phyloP scores from a whole-genome alignment of 2,113 vertebrate genomes.

The Trematocara macrostoma region DNA sequence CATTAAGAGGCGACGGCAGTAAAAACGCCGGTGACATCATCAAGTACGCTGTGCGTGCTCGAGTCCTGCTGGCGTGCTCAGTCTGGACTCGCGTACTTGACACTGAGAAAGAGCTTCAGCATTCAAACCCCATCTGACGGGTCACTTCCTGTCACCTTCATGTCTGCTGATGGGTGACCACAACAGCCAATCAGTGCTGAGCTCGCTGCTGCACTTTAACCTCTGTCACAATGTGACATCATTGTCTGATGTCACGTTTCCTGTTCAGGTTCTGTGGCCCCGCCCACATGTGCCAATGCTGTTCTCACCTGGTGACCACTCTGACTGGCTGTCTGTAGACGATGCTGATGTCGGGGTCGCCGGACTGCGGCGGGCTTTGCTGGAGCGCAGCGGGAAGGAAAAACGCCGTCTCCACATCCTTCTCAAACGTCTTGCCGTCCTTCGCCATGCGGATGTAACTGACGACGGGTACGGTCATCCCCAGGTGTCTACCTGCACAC shows the following conservation, averaged over 20 bases:
- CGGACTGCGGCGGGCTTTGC: slow-evolving; percentile 62
- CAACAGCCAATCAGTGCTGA: neutral
- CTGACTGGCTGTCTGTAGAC: slow-evolving; percentile 65
- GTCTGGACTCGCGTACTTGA: neutral
- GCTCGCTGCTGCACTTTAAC: neutral
- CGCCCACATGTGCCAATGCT: neutral
- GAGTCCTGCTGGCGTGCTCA: neutral
- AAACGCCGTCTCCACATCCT: slow-evolving; percentile 73
- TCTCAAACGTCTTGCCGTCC: slow-evolving; percentile 62
- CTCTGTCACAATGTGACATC: neutral
- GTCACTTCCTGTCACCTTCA: neutral
- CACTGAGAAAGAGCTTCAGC: neutral
- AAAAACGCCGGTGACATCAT: neutral
- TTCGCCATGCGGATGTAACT: slow-evolving; percentile 72
- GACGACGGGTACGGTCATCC: slow-evolving; percentile 81
- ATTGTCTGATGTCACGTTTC: neutral
- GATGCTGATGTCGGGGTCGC: slow-evolving; percentile 74
- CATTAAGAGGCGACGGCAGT: neutral
- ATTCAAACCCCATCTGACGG: neutral
- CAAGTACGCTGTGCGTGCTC: neutral
- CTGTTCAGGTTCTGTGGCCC: neutral
- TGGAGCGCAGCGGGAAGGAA: slow-evolving; percentile 78
- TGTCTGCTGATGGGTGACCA: neutral
- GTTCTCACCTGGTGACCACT: slow-evolving; percentile 75
- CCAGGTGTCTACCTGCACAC: slow-evolving; percentile 74